These are phyloP conservation scores for Archaeoteleia sp. DNA, from an alignment of 2,888 invertebrate species.

Conservation along the genomic window DNA sequence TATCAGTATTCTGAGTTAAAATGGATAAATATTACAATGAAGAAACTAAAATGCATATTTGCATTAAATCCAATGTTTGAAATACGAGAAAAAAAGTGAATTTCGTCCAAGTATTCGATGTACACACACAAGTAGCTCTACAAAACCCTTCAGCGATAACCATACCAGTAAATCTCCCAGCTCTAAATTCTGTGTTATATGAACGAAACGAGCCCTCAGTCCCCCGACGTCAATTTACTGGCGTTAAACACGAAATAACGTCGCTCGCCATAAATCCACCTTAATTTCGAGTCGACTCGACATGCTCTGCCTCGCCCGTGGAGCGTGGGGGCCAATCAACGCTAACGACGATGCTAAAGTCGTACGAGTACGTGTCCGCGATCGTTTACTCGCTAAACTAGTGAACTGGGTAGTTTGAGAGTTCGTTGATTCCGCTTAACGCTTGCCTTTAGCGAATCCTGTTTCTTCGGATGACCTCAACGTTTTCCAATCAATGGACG, in stretches of 20 bases:
- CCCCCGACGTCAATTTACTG: conserved; percentile 61
- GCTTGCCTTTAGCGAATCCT: conserved; percentile 37
- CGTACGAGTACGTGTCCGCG: conserved; percentile 60
- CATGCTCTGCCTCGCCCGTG: conserved; percentile 52
- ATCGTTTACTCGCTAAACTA: conserved; percentile 60
- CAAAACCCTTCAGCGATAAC: conserved; percentile 53
- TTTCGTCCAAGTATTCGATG: conserved; percentile 45
- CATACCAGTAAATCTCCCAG: conserved; percentile 56
- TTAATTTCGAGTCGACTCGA: conserved; percentile 60
- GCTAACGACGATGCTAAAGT: conserved; percentile 64
- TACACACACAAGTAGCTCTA: conserved; percentile 41
- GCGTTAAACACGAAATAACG: conserved; percentile 65
- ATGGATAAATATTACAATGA: conserved; percentile 12
- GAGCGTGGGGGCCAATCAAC: conserved; percentile 61
- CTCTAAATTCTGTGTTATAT: conserved; percentile 52
- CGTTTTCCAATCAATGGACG: conserved; percentile 35
- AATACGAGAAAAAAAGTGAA: conserved; percentile 36
- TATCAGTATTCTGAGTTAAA: no score
- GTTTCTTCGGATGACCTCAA: conserved; percentile 43
- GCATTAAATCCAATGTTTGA: conserved; percentile 26
- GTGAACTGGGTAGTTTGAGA: conserved; percentile 50
- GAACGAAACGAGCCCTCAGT: conserved; percentile 51
- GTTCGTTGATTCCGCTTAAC: conserved; percentile 51
- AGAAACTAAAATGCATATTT: conserved; percentile 45
- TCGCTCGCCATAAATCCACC: conserved; percentile 64